Percentiles rank a stretch among this genome's conserved stretches.
These are phyloP conservation scores for Drosophila takahashii DNA, from an alignment of 1,140 invertebrate species.

Conservation along the genomic window DNA sequence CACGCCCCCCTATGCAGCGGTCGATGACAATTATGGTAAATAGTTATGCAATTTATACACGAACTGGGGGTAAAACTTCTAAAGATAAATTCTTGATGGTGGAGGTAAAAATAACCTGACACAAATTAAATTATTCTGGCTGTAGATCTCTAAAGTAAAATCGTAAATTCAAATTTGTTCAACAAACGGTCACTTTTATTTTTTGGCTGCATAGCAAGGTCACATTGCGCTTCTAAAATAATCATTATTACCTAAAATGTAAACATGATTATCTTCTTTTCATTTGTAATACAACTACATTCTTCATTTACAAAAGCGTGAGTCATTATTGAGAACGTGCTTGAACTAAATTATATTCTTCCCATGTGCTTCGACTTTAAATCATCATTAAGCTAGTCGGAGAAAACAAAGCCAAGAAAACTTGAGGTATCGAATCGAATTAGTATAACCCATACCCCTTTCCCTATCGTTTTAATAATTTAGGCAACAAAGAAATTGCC, in stretches of 20 bases:
- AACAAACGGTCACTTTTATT: background rate
- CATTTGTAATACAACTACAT: background rate
- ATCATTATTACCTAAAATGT: background rate
- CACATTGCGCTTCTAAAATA: background rate
- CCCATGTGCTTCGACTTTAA: background rate
- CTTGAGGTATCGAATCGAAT: background rate
- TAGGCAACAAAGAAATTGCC: conserved; percentile 6
- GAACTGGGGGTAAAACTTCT: too few relatives aligned
- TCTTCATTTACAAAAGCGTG: background rate
- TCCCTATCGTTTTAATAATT: conserved; percentile 23
- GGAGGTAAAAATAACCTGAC: too few relatives aligned
- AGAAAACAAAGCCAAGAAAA: background rate
- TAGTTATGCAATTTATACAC: conserved; percentile 23
- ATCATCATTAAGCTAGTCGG: background rate
- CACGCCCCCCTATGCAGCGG: conserved; percentile 78
- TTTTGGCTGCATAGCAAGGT: background rate
- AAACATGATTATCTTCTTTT: background rate
- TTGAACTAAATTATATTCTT: background rate
- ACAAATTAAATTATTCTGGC: too few relatives aligned
- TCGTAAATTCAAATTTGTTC: too few relatives aligned
- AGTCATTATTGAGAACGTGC: conserved; percentile 1
- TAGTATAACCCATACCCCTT: background rate
- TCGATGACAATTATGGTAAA: conserved; percentile 83
- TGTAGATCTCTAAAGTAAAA: too few relatives aligned
- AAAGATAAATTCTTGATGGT: too few relatives aligned